Percentiles rank a stretch among this genome's conserved stretches.
Conservation (phyloP, 2,797 vertebrate species). For the Siniperca undulata region DNA sequence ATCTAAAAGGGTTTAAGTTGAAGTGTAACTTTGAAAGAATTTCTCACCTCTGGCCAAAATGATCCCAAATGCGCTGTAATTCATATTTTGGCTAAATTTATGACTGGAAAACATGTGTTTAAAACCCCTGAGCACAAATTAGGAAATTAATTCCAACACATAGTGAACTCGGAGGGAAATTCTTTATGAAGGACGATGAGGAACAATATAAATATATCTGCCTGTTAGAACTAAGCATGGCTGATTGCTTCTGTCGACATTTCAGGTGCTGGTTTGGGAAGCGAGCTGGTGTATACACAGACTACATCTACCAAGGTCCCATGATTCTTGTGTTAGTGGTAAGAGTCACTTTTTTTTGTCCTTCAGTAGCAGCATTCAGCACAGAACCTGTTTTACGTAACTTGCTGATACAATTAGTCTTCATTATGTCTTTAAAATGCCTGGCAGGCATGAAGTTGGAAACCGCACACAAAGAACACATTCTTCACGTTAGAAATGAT, state of each 20-base stretch:
- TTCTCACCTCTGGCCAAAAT: background rate
- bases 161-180: slow-evolving; percentile 2
- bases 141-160: background rate
- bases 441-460: slow-evolving; percentile 35
- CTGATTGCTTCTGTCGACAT: slow-evolving; percentile 36
- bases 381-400: background rate
- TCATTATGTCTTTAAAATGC: slow-evolving; percentile 29
- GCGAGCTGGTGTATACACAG: slow-evolving; percentile 90
- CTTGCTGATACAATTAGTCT: slow-evolving; percentile 32
- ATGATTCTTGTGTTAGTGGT: slow-evolving; percentile 97
- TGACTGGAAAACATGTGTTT: slow-evolving; percentile 16
- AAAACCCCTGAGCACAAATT: slow-evolving; percentile 17
- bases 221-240: background rate
- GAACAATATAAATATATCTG: slow-evolving; percentile 21
- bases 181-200: background rate
- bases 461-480: slow-evolving; percentile 28
- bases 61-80: background rate
- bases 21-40: background rate
- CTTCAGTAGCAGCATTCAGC: background rate
- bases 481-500: slow-evolving; percentile 38
- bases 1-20: background rate
- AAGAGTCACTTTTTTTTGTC: slow-evolving; percentile 58
- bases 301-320: slow-evolving; percentile 97
- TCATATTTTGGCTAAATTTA: slow-evolving; percentile 25
- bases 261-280: slow-evolving; percentile 97